Conservation (phyloP, 2,888 invertebrate genomes). For the Drosophila ezoana region DNA sequence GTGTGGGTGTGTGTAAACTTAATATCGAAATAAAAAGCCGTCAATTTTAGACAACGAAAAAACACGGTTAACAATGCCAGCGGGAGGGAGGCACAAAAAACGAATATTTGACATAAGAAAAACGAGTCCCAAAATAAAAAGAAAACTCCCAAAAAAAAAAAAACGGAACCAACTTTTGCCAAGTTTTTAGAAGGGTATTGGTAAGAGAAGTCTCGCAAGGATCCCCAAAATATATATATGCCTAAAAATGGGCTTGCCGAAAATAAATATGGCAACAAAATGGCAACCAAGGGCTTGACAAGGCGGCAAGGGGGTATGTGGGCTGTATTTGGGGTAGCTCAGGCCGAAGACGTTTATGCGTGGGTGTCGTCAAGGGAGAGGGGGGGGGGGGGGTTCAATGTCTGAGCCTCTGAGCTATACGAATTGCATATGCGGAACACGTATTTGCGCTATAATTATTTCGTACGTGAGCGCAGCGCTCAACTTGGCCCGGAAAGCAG, state of each 20-base stretch:
- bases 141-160: slow-evolving; percentile 8
- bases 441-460: slow-evolving; percentile 81
- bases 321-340: slow-evolving; percentile 1
- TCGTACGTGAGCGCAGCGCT: slow-evolving; percentile 74
- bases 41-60: slow-evolving; percentile 50
- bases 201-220: slow-evolving; percentile 2
- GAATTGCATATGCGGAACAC: slow-evolving; percentile 71
- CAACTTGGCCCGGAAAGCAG: slow-evolving; percentile 47
- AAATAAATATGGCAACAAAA: slow-evolving; percentile 71
- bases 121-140: slow-evolving; percentile 10
- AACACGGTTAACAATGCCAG: slow-evolving; percentile 30
- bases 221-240: slow-evolving; percentile 45
- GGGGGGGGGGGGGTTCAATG: slow-evolving; percentile 4
- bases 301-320: neutral
- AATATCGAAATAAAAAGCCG: slow-evolving; percentile 59
- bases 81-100: slow-evolving; percentile 17
- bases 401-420: slow-evolving; percentile 29
- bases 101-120: slow-evolving; percentile 40
- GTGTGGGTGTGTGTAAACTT: slow-evolving; percentile 21
- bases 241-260: slow-evolving; percentile 64
- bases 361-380: slow-evolving; percentile 4
- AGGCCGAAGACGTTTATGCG: slow-evolving; percentile 27
- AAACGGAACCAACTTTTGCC: slow-evolving; percentile 41
- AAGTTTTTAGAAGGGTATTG: slow-evolving; percentile 26
- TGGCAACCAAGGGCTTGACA: slow-evolving; percentile 19